Percentiles rank a stretch among this genome's conserved stretches.
phyloP scores from a whole-genome alignment of 2,797 vertebrate genomes.

The Melanotaenia pygmaea region DNA sequence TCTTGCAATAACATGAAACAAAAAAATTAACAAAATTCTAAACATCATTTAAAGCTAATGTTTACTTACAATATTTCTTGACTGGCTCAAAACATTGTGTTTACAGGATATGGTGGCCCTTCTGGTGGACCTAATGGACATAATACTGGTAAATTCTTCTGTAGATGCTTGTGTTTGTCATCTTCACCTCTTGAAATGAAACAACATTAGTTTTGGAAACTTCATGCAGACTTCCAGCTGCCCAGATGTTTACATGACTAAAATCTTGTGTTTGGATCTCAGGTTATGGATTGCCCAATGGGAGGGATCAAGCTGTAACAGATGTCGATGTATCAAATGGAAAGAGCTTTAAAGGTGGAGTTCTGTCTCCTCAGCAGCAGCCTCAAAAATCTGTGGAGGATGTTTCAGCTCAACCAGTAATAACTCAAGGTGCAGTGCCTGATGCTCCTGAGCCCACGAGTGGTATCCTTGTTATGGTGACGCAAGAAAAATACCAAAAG shows the following conservation, averaged over 20 bases:
- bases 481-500: constrained; percentile 58
- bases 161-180: constrained; percentile 1
- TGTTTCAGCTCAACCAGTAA: constrained; percentile 24
- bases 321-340: constrained; percentile 31
- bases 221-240: background rate
- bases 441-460: constrained; percentile 34
- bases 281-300: constrained; percentile 70
- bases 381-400: constrained; percentile 40
- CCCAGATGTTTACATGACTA: background rate
- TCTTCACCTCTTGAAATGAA: background rate
- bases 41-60: background rate
- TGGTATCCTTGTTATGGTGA: constrained; percentile 42
- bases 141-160: constrained; percentile 33
- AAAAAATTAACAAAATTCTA: background rate
- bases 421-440: constrained; percentile 24
- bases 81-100: constrained; percentile 9
- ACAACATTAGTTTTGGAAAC: background rate
- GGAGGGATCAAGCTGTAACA: constrained; percentile 48
- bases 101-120: constrained; percentile 59
- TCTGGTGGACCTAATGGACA: constrained; percentile 56
- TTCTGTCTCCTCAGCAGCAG: constrained; percentile 53
- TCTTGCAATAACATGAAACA: no score
- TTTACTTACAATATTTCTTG: background rate
- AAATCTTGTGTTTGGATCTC: constrained; percentile 25
- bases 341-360: constrained; percentile 65